Conservation (phyloP, 2,888 invertebrate genomes). For the Frankliniella fusca region DNA sequence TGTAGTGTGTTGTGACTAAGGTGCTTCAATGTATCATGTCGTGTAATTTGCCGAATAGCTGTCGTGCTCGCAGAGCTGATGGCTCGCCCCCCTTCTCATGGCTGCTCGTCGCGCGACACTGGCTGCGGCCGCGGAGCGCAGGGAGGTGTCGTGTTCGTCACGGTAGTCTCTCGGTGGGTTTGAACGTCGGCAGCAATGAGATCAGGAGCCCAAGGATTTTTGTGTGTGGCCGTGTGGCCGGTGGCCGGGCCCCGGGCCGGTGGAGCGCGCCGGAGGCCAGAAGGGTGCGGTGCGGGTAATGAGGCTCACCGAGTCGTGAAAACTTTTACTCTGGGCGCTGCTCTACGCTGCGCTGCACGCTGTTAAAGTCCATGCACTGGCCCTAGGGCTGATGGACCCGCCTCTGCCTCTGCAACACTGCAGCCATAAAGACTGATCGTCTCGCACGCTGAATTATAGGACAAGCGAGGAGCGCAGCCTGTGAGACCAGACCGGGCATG, state of each 20-base stretch:
- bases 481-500: neutral
- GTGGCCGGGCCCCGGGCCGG: no score
- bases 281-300: neutral
- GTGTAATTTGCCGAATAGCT: conserved; percentile 25
- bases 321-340: neutral
- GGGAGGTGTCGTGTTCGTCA: no score
- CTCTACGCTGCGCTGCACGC: neutral
- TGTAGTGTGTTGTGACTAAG: conserved; percentile 22
- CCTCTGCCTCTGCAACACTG: conserved; percentile 13
- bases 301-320: conserved; percentile 2
- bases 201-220: no score
- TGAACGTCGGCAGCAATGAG: no score
- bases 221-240: no score
- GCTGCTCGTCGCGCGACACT: no score
- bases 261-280: no score
- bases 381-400: conserved; percentile 17
- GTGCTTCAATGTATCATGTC: conserved; percentile 13
- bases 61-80: neutral
- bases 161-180: no score
- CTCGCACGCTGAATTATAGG: conserved; percentile 18
- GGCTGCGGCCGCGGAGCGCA: neutral
- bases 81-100: no score
- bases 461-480: neutral
- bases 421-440: conserved; percentile 4
- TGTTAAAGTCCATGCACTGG: conserved; percentile 17